Percentiles rank a stretch among this genome's conserved stretches.
Evolutionary conservation across 2,888 invertebrate genomes (phyloP).

Genomic region (Leucophenga montana): DNA sequence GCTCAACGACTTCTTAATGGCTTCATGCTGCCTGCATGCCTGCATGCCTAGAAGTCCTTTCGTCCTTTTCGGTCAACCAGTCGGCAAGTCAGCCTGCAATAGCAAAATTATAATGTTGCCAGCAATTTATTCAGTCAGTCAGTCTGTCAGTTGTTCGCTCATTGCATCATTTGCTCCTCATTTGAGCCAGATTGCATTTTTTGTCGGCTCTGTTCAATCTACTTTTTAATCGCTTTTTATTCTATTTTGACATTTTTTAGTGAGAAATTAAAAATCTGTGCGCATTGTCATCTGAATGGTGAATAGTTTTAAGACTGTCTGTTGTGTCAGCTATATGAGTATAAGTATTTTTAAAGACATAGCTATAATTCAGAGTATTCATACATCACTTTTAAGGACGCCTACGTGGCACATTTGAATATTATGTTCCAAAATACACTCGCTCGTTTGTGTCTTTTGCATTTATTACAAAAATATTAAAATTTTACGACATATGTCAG

Average conservation of each 20-base stretch:
- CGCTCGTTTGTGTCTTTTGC: slow-evolving; percentile 6
- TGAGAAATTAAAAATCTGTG: slow-evolving; percentile 21
- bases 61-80: not conserved
- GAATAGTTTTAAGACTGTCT: too few species aligned
- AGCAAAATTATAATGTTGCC: slow-evolving; percentile 19
- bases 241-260: slow-evolving; percentile 10
- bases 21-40: slow-evolving; percentile 4
- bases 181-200: slow-evolving; percentile 11
- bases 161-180: not conserved
- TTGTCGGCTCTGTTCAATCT: not conserved
- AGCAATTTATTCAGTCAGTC: not conserved
- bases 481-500: slow-evolving; percentile 23
- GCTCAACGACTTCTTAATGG: slow-evolving; percentile 29
- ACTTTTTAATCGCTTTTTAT: not conserved
- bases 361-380: not conserved
- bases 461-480: slow-evolving; percentile 24
- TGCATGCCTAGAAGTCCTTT: not conserved
- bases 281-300: slow-evolving; percentile 6
- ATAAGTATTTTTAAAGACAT: too few species aligned
- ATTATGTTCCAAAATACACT: not conserved
- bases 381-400: not conserved
- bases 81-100: not conserved
- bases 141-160: not conserved
- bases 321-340: too few species aligned
- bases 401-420: not conserved